Base-by-base conservation (phyloP, 2,113 vertebrate genomes). In the Dasyprocta punctata region DNA sequence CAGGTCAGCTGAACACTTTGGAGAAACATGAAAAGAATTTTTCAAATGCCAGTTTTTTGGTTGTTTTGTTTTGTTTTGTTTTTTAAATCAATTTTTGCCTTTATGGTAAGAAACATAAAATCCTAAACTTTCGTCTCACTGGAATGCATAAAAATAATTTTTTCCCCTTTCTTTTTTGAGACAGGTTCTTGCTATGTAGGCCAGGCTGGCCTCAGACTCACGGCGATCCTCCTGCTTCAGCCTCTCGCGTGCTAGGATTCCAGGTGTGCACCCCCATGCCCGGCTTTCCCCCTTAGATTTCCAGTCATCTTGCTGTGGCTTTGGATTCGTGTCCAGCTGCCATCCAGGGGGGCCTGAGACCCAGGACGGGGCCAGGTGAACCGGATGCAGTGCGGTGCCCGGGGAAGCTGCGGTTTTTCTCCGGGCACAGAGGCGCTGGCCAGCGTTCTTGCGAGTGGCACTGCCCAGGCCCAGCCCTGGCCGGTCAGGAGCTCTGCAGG, bases 21-120 rank as follows among this genome's bases (percentile, higher is more conserved):
- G 71, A 75, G 88, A 95, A 92, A 61, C 52, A 52, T 33, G 80
- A 82, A 44, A 95, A 95, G 56, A 33, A 81, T 47, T 80, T 93
- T 65, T 73, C 20, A 75, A 87, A 75, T 67, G 86, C 77, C 41
- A 33, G 7, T 13, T 47, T 52, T n/a, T 41, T 44, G 47, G 4
- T 49, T 49, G 56, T 75, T 41, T 90, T 67, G 56, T 75, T 44
- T 91, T 67, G 54, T 56, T 56, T 19, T 56, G 56, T 77, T 13
- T 91, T 67, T 63, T 33, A 7, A 58, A 20, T 94, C 36, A 7
- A 0, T 80, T 63, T 81, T 77, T 83, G 41, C 58, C 75, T 87
- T 77, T 17, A 52, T 94, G 38, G 56, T 44, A 44, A 44, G 19
- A 65, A 13, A 44, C 49, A n/a, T 16, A 24, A 47, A 28, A 38